A percentile compares a stretch with the other conserved stretches of the same genome.
phyloP scores from a whole-genome alignment of 2,888 invertebrate species.

The Orchesellides sinensis region DNA sequence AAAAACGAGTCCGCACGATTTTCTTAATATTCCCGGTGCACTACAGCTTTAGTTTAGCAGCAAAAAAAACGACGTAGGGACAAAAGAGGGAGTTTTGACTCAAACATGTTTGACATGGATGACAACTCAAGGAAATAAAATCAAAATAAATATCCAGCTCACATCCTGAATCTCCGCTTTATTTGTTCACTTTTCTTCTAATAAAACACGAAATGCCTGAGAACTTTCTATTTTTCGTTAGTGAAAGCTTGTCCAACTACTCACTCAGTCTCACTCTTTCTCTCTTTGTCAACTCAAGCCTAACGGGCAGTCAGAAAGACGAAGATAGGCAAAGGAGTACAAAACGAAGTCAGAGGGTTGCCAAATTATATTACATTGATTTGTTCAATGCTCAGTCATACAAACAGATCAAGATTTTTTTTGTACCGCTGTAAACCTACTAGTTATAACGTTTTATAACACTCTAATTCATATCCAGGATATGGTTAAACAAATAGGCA shows the following conservation, averaged over 20 bases:
- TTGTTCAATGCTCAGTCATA: constrained; percentile 45
- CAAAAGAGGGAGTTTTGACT: constrained; percentile 13
- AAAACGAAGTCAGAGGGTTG: constrained; percentile 58
- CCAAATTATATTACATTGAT: constrained; percentile 60
- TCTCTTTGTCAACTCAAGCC: constrained; percentile 56
- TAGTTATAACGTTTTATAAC: not conserved
- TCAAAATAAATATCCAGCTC: constrained; percentile 68
- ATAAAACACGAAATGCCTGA: constrained; percentile 55
- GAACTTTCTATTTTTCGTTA: constrained; percentile 18
- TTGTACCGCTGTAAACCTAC: not conserved
- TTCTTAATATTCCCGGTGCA: constrained; percentile 26
- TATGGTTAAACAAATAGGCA: not conserved
- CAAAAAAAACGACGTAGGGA: constrained; percentile 1
- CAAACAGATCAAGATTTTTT: constrained; percentile 53
- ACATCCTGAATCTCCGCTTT: constrained; percentile 59
- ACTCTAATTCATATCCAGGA: not conserved
- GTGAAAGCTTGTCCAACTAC: constrained; percentile 23
- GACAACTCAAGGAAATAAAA: constrained; percentile 68
- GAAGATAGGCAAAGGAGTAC: constrained; percentile 51
- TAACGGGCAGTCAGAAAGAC: constrained; percentile 47
- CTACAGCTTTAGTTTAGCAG: constrained; percentile 16
- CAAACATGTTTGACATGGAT: constrained; percentile 64
- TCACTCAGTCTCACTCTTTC: not conserved
- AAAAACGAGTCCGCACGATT: constrained; percentile 15
- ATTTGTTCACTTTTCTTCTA: constrained; percentile 53